Base-by-base conservation (phyloP, 2,797 vertebrate species). In the Falco naumanni region DNA sequence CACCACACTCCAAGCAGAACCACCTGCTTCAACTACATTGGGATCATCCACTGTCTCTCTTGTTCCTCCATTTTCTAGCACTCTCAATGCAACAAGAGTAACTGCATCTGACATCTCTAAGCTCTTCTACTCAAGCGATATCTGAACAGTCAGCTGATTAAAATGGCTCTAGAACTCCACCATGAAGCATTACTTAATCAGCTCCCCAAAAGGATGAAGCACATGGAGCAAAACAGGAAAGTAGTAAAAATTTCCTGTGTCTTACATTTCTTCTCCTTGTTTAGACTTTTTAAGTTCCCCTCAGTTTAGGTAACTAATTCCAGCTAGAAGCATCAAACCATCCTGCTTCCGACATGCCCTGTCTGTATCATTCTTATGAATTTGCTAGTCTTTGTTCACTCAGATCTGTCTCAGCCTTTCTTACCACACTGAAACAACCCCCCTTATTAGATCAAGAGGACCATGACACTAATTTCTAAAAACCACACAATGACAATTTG, bases 41-140 rank as follows among this genome's bases (percentile, higher is more conserved):
- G 76, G 54, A 94, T 81, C 84, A 93, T 81, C 13, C 74, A 22
- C 20, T 45, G 31, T 43, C 34, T 84, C 89, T 65, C 79, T 66
- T 11, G 41, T 43, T 78, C 37, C 66, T 88, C 74, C 80, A 70
- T 68, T 80, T 92, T 86, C 64, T 85, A 91, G 34, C 53, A 37
- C 33, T 82, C 80, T 13, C 65, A 74, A 82, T 5, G 2, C 57
- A 57, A 69, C 53, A 63, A 78, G 24, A 86, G 11, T 48, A 90
- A 95, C 79, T 76, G 69, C 39, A 79, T 90, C 70, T 95, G 89
- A 84, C 85, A 89, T 66, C 34, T 72, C 69, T 60, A 48, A 84
- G 63, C 39, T 88, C 64, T 86, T 80, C 72, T 66, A 57, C 82
- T 71, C 85, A 66, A 60, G 60, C 47, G 74, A 90, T 47, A 70